phyloP scores from a whole-genome alignment of 2,888 invertebrate species.

The Melinaea marsaeus region DNA sequence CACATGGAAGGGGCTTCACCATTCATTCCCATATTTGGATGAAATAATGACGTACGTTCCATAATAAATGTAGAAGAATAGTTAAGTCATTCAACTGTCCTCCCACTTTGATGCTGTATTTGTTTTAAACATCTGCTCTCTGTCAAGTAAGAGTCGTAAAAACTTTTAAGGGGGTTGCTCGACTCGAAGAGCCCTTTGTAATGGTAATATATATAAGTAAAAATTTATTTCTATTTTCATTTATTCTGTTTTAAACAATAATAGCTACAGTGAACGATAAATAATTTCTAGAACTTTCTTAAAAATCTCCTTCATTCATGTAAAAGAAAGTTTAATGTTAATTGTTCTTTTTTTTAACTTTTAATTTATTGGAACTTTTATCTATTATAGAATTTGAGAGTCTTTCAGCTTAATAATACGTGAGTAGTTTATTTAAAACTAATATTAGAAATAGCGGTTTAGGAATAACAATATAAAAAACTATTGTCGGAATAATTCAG shows the following conservation, averaged over 20 bases:
- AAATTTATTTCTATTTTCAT: constrained; percentile 30
- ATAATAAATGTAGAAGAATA: constrained; percentile 18
- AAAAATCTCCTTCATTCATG: too few species aligned
- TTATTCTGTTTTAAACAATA: constrained; percentile 23
- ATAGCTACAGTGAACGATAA: not conserved
- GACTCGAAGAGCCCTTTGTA: constrained; percentile 51
- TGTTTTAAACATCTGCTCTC: constrained; percentile 63
- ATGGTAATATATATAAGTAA: constrained; percentile 35
- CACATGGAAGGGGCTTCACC: not conserved
- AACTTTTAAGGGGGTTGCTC: constrained; percentile 51
- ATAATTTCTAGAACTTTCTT: not conserved
- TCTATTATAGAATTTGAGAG: too few species aligned
- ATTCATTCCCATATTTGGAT: not conserved
- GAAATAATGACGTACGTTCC: constrained; percentile 2
- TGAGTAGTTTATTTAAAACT: too few species aligned
- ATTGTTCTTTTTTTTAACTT: too few species aligned
- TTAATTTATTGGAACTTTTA: too few species aligned
- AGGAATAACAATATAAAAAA: too few species aligned
- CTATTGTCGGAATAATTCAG: too few species aligned
- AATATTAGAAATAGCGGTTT: too few species aligned
- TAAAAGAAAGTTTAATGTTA: too few species aligned
- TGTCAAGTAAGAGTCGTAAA: constrained; percentile 60
- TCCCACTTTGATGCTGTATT: constrained; percentile 50
- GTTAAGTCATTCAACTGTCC: constrained; percentile 20
- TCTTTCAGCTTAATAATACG: too few species aligned